Percentiles rank a stretch among this genome's conserved stretches.
These are phyloP conservation scores for Portevinia maculata DNA, from an alignment of 2,888 invertebrate genomes.

Conservation along the genomic window DNA sequence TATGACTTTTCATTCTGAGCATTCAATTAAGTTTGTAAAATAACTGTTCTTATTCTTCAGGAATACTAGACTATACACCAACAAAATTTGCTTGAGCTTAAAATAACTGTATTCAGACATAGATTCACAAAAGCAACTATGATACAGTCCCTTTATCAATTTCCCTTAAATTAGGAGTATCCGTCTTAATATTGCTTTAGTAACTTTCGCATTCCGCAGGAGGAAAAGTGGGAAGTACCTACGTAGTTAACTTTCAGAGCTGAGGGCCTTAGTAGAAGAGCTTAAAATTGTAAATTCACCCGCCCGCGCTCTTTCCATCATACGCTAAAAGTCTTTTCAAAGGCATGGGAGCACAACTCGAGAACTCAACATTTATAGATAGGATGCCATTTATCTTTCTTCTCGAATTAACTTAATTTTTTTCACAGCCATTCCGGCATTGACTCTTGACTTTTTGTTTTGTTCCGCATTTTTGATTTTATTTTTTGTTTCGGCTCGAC, in stretches of 20 bases:
- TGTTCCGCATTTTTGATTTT: slow-evolving; percentile 49
- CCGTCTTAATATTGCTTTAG: slow-evolving; percentile 50
- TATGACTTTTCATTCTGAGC: too few species aligned
- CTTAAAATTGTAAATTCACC: slow-evolving; percentile 62
- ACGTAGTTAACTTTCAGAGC: slow-evolving; percentile 56
- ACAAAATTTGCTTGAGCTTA: too few species aligned
- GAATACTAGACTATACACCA: too few species aligned
- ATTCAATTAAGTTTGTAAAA: too few species aligned
- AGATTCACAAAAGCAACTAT: slow-evolving; percentile 4
- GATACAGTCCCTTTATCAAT: background rate
- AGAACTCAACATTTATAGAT: slow-evolving; percentile 69
- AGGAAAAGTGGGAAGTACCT: slow-evolving; percentile 10
- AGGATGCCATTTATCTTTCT: slow-evolving; percentile 73
- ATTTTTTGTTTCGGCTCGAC: slow-evolving; percentile 31
- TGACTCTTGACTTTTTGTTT: slow-evolving; percentile 73
- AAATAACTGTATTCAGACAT: background rate
- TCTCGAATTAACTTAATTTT: slow-evolving; percentile 74
- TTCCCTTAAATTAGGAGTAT: slow-evolving; percentile 4
- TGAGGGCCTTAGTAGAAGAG: slow-evolving; percentile 25
- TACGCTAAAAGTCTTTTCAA: slow-evolving; percentile 54
- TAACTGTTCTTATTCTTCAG: too few species aligned
- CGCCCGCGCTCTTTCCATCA: slow-evolving; percentile 2
- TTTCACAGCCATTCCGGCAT: slow-evolving; percentile 70
- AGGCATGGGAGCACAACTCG: slow-evolving; percentile 46
- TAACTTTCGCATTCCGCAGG: slow-evolving; percentile 52